Conservation (phyloP, 1,140 invertebrate species). For the Harpegnathos saltator region DNA sequence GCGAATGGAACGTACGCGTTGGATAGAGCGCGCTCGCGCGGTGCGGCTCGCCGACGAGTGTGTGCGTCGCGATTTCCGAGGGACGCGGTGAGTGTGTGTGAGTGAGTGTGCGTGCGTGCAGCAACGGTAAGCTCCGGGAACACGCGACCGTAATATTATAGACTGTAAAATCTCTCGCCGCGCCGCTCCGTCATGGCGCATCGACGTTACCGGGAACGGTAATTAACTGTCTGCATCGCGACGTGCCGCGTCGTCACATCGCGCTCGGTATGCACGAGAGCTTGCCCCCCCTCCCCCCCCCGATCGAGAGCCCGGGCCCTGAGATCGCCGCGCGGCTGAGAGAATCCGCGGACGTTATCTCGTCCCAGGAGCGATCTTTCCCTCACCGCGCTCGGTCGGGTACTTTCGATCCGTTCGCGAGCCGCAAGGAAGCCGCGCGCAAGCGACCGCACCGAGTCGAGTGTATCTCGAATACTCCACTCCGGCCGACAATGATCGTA, state of each 20-base stretch:
- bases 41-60: too few relatives aligned
- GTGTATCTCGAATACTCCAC: background rate
- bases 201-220: slow-evolving; percentile 46
- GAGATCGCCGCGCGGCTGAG: slow-evolving; percentile 24
- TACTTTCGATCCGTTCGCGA: slow-evolving; percentile 39
- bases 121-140: slow-evolving; percentile 39
- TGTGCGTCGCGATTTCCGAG: slow-evolving; percentile 43
- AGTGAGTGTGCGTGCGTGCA: slow-evolving; percentile 6
- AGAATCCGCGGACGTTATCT: slow-evolving; percentile 43
- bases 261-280: slow-evolving; percentile 23
- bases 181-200: background rate
- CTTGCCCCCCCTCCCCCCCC: too few relatives aligned
- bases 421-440: slow-evolving; percentile 8
- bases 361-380: slow-evolving; percentile 23
- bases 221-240: slow-evolving; percentile 58
- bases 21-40: slow-evolving; percentile 20
- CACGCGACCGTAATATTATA: slow-evolving; percentile 63
- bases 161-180: slow-evolving; percentile 47
- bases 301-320: slow-evolving; percentile 7
- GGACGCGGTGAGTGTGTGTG: background rate
- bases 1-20: slow-evolving; percentile 19
- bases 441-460: too few relatives aligned
- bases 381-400: slow-evolving; percentile 21
- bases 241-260: slow-evolving; percentile 44
- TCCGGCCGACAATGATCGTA: background rate